Base-by-base conservation (phyloP, 1,140 invertebrate species). In the Thereuonema tuberculata region DNA sequence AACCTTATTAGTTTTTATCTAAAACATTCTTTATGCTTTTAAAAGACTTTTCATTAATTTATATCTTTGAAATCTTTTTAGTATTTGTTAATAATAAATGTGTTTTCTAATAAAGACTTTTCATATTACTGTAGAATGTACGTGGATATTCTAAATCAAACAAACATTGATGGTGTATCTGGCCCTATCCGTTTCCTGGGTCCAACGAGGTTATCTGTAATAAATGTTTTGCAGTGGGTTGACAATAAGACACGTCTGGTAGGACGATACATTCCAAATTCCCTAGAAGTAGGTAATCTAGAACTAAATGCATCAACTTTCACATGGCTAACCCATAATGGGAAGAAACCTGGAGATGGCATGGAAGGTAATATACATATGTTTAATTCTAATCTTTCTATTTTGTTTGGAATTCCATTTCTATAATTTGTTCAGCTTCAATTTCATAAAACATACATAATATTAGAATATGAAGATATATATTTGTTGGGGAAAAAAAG, bases 131-230 rank as follows among this genome's bases (percentile, higher is more conserved):
- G 27, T 66, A 80, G 77, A 26, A 68, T 67, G 15, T 72, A 79
- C 62, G 72, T 77, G 17, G 64, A 74, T 3, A 68, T 77, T 26
- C 68, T 80, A 21, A 73, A 72, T 52, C 61, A 75, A 29, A 84
- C 82, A 0, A 78, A 85, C 65, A 90, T 89, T 67, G 67, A 80
- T 26, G 87, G 88, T 1, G 84, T 89, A 0, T 87, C 87, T 1
- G 88, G 88, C 0, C 72, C 76, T 31, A 83, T 91, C 2, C 78
- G 79, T 60, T 91, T 90, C 69, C 67, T 76, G 2, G 79, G 79
- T 0, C 79, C 84, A 9, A 87, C 86, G 1, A 73, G 86, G 27
- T 75, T 81, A 50, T 82, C 83, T 1, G 76, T 78, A 2, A 80
- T 90, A 5, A 78, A 83, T 64, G 76, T 91, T 14, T 72, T 82